Percentiles rank a stretch among this genome's conserved stretches.
phyloP scores from a whole-genome alignment of 2,113 vertebrate species.

The Ageneiosus marmoratus region DNA sequence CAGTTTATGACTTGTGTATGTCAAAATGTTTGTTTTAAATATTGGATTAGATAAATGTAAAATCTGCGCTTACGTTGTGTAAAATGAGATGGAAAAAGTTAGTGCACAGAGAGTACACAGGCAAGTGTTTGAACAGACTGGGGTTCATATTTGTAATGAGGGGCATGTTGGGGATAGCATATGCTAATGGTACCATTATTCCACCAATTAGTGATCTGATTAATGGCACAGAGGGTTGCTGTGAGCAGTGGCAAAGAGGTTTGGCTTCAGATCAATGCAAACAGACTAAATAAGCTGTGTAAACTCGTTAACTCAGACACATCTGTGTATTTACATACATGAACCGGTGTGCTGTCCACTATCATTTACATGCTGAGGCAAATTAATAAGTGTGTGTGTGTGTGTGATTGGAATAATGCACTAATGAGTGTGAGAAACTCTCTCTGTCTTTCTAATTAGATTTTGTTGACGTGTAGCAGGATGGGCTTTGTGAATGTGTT shows the following conservation, averaged over 20 bases:
- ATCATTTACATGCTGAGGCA: neutral
- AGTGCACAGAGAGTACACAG: neutral
- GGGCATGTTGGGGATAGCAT: conserved; percentile 60
- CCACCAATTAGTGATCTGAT: conserved; percentile 73
- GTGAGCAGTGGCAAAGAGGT: conserved; percentile 60
- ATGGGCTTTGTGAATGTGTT: conserved; percentile 1
- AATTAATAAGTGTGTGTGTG: conserved; percentile 24
- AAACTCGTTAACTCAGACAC: conserved; percentile 65
- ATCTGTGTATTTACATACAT: conserved; percentile 71
- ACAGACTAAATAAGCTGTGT: conserved; percentile 74
- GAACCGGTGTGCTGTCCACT: conserved; percentile 58
- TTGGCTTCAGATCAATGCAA: conserved; percentile 76
- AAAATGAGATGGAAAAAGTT: neutral
- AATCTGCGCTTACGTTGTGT: neutral
- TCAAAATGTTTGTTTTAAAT: neutral
- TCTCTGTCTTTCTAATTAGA: conserved; percentile 40
- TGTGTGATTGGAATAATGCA: conserved; percentile 40
- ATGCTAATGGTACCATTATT: conserved; percentile 76
- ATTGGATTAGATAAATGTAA: too few species aligned
- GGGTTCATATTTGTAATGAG: conserved; percentile 4
- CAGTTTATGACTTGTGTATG: neutral
- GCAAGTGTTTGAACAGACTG: neutral
- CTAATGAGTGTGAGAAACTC: conserved; percentile 35
- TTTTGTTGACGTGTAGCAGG: conserved; percentile 7
- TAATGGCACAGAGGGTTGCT: conserved; percentile 65